Base-by-base conservation (phyloP, 2,888 invertebrate genomes). In the Bedellia somnulentella region DNA sequence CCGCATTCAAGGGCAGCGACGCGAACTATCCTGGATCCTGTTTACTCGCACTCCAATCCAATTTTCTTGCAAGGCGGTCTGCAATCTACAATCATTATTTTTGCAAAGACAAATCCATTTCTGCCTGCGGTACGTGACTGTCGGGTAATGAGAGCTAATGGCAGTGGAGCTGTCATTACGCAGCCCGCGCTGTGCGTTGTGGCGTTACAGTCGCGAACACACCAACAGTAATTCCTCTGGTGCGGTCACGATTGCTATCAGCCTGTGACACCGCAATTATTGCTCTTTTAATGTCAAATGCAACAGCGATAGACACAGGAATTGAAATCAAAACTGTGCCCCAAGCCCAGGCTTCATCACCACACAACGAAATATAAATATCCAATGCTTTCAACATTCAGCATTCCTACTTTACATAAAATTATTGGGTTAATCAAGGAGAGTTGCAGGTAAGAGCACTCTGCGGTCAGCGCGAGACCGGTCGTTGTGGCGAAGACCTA, bases 81-180 rank as follows among this genome's bases (percentile, higher is more conserved):
- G 66, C 67, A 71, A 73, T 70, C 70, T 66, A 50, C 57, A 61
- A 64, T 67, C 62, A 70, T 73, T 70, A 71, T 68, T 70, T 67
- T 66, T 60, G 70, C 68, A 71, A 66, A 75, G 73, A 73, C 71
- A 73, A 71, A 71, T 75, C 75, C 70, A 70, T 71, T 71, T 66
- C 64, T 59, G 62, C 56, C 50, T 45, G 59, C 54, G 53, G 59
- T 71, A 75, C 73, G 73, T 75, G 75, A 70, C 70, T 63, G 61
- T 44, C 51, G 49, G 51, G 63, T 71, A 71, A 73, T 75, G 63
- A 67, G 67, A 56, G 57, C 50, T 73, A 73, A 75, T 73, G 57
- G 62, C 57, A 51, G 52, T 37, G 33, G 53, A 44, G 60, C 59
- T 57, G 68, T 66, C 66, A 75, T 75, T 75, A 71, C 54, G 45